These are phyloP conservation scores for Apomyelois bistriatella DNA, from an alignment of 2,888 invertebrate genomes.

Conservation along the genomic window DNA sequence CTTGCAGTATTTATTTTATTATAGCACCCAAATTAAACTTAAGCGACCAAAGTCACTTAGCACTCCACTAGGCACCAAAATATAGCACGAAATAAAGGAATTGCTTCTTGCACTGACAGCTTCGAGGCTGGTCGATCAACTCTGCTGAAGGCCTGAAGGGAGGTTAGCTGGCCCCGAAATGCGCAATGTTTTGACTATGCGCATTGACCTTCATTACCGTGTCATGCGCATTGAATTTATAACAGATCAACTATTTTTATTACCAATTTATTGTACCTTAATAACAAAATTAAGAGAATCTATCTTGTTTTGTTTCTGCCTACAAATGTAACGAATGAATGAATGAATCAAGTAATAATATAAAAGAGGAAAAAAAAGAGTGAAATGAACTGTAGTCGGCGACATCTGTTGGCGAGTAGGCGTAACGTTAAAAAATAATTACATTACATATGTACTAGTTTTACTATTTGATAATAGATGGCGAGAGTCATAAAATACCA, in stretches of 20 bases:
- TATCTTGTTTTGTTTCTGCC: too few relatives aligned
- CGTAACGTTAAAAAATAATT: too few relatives aligned
- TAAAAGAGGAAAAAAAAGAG: too few relatives aligned
- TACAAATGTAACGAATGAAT: too few relatives aligned
- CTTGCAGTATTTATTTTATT: constrained; percentile 52
- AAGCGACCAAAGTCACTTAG: constrained; percentile 56
- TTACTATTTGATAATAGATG: constrained; percentile 33
- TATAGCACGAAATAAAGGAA: constrained; percentile 60
- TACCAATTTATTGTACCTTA: too few relatives aligned
- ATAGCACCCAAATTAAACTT: constrained; percentile 53
- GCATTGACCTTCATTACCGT: constrained; percentile 63
- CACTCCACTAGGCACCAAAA: constrained; percentile 71
- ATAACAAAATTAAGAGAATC: too few relatives aligned
- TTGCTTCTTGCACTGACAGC: constrained; percentile 47
- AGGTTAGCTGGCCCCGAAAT: constrained; percentile 51
- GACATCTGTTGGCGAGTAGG: constrained; percentile 37
- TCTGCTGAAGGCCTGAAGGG: constrained; percentile 45
- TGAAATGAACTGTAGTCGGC: background rate
- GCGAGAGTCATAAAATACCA: constrained; percentile 9
- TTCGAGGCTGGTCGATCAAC: constrained; percentile 63
- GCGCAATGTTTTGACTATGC: constrained; percentile 79
- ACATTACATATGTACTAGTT: constrained; percentile 8
- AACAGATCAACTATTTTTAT: background rate
- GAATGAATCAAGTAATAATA: too few relatives aligned
- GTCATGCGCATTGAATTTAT: constrained; percentile 58